Percentiles rank a stretch among this genome's conserved stretches.
Evolutionary conservation across 2,888 invertebrate genomes (phyloP).

Genomic region (Melikaiella ostensackeni): DNA sequence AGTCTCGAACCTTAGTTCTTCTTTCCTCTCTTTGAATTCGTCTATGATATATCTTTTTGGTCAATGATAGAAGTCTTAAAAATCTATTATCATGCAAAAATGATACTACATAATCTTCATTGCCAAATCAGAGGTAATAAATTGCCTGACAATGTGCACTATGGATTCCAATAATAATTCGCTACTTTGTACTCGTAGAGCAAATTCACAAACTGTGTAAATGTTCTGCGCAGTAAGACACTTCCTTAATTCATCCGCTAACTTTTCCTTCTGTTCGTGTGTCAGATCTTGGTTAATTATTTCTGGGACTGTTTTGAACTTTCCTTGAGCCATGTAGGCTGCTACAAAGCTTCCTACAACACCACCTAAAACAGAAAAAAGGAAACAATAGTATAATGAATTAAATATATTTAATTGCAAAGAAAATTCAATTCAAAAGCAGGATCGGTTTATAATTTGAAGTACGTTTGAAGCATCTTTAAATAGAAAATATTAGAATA

Average conservation of each 20-base stretch:
- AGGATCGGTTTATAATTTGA: neutral
- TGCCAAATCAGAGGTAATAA: constrained; percentile 24
- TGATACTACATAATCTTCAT: constrained; percentile 14
- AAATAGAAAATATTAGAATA: neutral
- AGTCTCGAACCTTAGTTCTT: neutral
- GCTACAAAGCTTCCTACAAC: constrained; percentile 44
- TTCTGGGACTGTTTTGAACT: constrained; percentile 49
- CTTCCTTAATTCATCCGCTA: constrained; percentile 44
- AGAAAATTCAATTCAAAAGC: neutral
- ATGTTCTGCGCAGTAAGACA: constrained; percentile 49
- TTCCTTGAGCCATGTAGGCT: constrained; percentile 31
- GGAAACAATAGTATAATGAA: neutral
- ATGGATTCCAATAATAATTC: constrained; percentile 42
- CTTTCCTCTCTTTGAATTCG: neutral
- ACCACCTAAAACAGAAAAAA: constrained; percentile 44
- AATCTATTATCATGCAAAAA: neutral
- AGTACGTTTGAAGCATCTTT: neutral
- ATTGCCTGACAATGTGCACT: constrained; percentile 8
- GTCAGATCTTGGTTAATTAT: constrained; percentile 45
- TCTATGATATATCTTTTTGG: neutral
- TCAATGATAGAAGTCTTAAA: neutral
- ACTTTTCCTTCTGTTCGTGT: constrained; percentile 42
- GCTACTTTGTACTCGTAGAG: constrained; percentile 41
- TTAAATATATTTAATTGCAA: neutral
- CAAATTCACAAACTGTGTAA: constrained; percentile 45